Evolutionary conservation across 2,797 vertebrate genomes (phyloP), one percentile per base, ranked within the genome.

Genomic region (Nannoperca australis): DNA sequence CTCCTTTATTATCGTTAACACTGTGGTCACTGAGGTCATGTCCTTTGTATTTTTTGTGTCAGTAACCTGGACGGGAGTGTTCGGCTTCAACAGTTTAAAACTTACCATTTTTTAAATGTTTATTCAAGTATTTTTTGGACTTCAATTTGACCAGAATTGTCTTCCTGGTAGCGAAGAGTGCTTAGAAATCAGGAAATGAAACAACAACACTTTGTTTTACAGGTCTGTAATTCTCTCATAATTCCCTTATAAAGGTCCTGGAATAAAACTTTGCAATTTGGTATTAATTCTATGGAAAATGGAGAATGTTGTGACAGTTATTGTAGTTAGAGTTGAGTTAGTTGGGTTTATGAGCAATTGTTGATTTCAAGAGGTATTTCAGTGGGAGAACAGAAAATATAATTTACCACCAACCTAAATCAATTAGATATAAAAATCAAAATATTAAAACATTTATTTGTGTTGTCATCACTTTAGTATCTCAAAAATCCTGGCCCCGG

Each of bases 381-480:
- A 7, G 5, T 13, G 4, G 9, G 10, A 70, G 22, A 38, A 22
- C 24, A 27, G 1, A 27, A 27, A 27, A 27, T 27, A 27, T 27
- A 27, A 27, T 27, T 27, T 27, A 27, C 24, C 24, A 55, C 6
- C 1, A 1, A 40, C 13, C 20, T 2, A 38, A 34, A 12, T 9
- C 20, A 24, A 53, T 59, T 14, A 17, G 3, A 30, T n/a, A 50
- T 17, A 22, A 42, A 58, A 38, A 30, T 38, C 8, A 2, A 55
- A 42, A 56, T 20, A 15, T 8, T 14, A 7, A 14, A 49, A 24
- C 7, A 17, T 14, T 12, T 34, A 18, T 32, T 44, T 7, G 45
- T 50, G 44, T 10, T n/a, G 7, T 85, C 42, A 24, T 66, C 11
- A 42, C 34, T 5, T 60, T 6, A 61, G 30, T 55, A 34, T 61